Base-by-base conservation (phyloP, 2,888 invertebrate genomes). In the Latrodectus hesperus region DNA sequence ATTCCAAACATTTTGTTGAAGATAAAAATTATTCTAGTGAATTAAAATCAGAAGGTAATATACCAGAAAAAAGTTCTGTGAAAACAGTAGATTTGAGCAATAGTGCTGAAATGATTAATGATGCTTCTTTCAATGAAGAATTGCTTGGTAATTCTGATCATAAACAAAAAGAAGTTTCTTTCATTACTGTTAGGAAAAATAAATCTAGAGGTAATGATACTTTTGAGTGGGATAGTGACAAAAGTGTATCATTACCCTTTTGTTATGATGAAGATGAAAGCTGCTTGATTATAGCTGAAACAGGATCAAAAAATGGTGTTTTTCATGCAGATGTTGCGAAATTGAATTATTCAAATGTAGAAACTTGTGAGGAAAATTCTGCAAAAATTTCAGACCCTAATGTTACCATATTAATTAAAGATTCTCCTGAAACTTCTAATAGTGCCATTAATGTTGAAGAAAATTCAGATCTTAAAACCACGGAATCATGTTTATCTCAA, bases 211-310 rank as follows among this genome's bases (percentile, higher is more conserved):
- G 65, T 68, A 74, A 74, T 73, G 76, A 80, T 51, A 22, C 53
- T 10, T 86, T 70, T 49, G 82, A 75, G 22, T 89, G 89, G 89
- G 83, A 86, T 55, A 83, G 83, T 71, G 89, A 89, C 51, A 82
- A 89, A 10, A 82, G 83, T 72, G 49, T 85, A 55, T 72, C 85
- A 60, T 26, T 83, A 17, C 85, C 78, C 9, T 8, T 14, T 65
- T 67, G 53, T 80, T 72, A 71, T 79, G 67, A 76, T n/a, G 84
- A 86, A 60, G 82, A 81, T n/a, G 79, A 75, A 17, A 76, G 38
- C 52, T 70, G 38, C 71, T 51, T 77, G 9, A 14, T 60, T 26
- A 73, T 72, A 26, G 78, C 73, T 65, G 70, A 74, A 80, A 76
- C 70, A 60, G 55, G 5, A 11, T 38, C 26, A 16, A 72, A 75